A percentile compares a stretch with the other conserved stretches of the same genome.
These are phyloP conservation scores for Panurus biarmicus DNA, from an alignment of 2,113 vertebrate species.

Conservation along the genomic window DNA sequence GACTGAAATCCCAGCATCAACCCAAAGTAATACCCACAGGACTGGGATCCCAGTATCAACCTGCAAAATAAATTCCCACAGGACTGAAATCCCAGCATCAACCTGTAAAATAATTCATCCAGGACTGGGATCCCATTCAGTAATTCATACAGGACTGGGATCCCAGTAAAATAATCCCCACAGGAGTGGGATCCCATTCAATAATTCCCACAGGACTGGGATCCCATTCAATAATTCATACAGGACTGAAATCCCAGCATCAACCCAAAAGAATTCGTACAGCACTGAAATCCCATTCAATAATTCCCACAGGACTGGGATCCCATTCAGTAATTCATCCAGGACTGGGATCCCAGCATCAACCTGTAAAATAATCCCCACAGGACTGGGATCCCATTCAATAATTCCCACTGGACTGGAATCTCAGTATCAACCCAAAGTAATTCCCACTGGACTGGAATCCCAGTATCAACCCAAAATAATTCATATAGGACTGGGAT, in stretches of 20 bases:
- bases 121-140: neutral
- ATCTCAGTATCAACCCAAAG: neutral
- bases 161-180: too few relatives aligned
- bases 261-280: too few relatives aligned
- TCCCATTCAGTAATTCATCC: neutral
- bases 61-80: neutral
- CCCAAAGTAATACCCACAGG: accelerated
- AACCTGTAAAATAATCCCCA: neutral
- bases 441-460: accelerated
- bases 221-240: too few relatives aligned
- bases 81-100: neutral
- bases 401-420: neutral
- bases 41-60: neutral
- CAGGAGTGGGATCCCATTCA: too few relatives aligned
- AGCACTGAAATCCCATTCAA: too few relatives aligned
- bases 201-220: too few relatives aligned
- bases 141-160: neutral
- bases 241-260: too few relatives aligned
- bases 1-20: neutral
- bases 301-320: too few relatives aligned
- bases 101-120: neutral
- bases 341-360: neutral
- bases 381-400: too few relatives aligned
- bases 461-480: neutral
- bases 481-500: neutral